These are phyloP conservation scores for Falco peregrinus DNA, from an alignment of 2,797 vertebrate genomes.

Conservation along the genomic window DNA sequence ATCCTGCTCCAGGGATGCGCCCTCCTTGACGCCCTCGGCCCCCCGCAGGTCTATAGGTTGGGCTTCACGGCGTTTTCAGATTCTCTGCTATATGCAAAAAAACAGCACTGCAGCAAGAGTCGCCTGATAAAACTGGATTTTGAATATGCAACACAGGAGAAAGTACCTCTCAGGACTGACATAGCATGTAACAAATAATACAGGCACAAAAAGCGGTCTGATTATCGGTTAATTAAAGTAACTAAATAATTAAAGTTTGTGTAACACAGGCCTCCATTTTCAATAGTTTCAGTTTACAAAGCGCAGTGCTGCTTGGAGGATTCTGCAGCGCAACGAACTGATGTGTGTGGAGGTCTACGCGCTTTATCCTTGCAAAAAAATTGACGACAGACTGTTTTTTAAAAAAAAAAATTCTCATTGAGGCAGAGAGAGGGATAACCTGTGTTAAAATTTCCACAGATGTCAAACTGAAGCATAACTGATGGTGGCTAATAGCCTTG, in stretches of 20 bases:
- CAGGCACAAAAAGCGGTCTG: background rate
- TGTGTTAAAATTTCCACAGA: constrained; percentile 71
- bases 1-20: background rate
- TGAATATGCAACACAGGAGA: rapidly evolving
- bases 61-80: background rate
- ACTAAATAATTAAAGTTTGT: constrained; percentile 68
- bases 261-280: background rate
- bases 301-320: background rate
- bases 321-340: background rate
- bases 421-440: constrained; percentile 65
- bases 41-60: rapidly evolving
- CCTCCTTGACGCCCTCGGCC: background rate
- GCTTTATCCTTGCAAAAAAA: constrained; percentile 2
- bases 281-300: background rate
- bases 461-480: constrained; percentile 73
- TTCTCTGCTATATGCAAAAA: background rate
- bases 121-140: background rate
- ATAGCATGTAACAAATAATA: background rate
- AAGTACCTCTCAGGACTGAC: background rate
- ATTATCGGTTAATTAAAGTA: constrained; percentile 60
- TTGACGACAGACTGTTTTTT: background rate
- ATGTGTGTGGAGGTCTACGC: background rate
- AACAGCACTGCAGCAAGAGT: rapidly evolving
- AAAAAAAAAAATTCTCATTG: background rate
- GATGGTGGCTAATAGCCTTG: constrained; percentile 76